A percentile compares a stretch with the other conserved stretches of the same genome.
phyloP scores from a whole-genome alignment of 2,797 vertebrate genomes.

The Chiloscyllium punctatum region DNA sequence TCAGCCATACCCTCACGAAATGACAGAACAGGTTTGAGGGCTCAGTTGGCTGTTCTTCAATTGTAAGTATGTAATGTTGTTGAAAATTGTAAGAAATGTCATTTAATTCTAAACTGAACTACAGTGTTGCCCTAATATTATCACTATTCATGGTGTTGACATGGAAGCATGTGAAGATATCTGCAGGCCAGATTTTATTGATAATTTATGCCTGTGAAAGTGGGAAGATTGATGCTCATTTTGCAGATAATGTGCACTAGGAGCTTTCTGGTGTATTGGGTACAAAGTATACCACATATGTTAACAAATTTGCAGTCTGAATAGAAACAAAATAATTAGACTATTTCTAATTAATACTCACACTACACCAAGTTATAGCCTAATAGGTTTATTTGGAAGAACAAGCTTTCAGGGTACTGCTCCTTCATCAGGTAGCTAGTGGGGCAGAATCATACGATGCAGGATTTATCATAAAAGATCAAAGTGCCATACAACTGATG shows the following conservation, averaged over 20 bases:
- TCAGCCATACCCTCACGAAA: no score
- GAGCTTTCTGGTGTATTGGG: neutral
- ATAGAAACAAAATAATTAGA: conserved; percentile 16
- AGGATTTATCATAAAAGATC: no score
- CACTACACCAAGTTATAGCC: no score
- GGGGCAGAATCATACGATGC: no score
- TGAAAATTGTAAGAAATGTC: neutral
- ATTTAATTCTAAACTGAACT: neutral
- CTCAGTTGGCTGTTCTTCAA: no score
- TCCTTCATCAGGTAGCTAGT: no score
- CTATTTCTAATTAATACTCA: neutral
- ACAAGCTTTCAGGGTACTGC: no score
- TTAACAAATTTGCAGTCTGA: neutral
- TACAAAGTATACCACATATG: neutral
- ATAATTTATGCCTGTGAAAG: conserved; percentile 31
- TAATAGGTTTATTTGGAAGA: no score
- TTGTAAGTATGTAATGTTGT: neutral
- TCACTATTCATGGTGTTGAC: neutral
- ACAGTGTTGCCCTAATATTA: neutral
- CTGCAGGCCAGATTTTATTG: conserved; percentile 28
- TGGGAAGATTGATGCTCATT: neutral
- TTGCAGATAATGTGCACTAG: neutral
- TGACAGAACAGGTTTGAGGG: no score
- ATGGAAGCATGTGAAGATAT: neutral
- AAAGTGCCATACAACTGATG: no score